Base-by-base conservation (phyloP, 92 coral and sea anemone species). In the Zoanthus gigantus region DNA sequence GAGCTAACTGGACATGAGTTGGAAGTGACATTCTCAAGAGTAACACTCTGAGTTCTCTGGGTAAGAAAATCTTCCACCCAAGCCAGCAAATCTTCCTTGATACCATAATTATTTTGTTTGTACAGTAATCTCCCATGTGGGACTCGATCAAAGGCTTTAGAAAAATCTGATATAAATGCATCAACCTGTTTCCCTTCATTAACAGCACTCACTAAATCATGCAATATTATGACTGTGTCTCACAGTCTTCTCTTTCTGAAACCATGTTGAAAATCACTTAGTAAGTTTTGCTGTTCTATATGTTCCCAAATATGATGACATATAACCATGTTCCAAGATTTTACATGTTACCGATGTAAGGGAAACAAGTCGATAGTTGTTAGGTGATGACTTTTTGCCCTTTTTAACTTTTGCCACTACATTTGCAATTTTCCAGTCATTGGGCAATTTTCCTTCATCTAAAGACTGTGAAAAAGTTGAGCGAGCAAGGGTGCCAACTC, bases 211-310 rank as follows among this genome's bases (percentile, higher is more conserved):
- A 23, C 23, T 23, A 23, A 23, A 23, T 23, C 23, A 23, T 87
- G 78, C 56, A 78, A 78, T 77, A 86, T 78, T 50, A 87, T 45
- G 78, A 37, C 78, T 87, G 86, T 44, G 86, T 87, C 73, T 87
- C 79, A 50, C 86, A 87, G 72, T 77, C 30, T 71, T 86, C 77
- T 68, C 23, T 23, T 23, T 23, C 23, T 23, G 23, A 23, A 23
- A 23, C 23, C 23, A 23, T 23, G 23, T 23, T 86, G 89, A 73
- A 86, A 86, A 76, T 87, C 90, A 42, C 73, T 77, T 31, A 77
- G 85, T 63, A 87, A 77, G 54, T 87, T 67, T 66, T 87, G 75
- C 61, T 87, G 75, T 74, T 78, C 86, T 77, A 87, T 30, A 23
- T 23, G 23, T 23, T 23, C 23, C 23, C 23, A 23, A 23, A 23